Base-by-base conservation (phyloP, 2,113 vertebrate genomes). In the Nymphicus hollandicus region DNA sequence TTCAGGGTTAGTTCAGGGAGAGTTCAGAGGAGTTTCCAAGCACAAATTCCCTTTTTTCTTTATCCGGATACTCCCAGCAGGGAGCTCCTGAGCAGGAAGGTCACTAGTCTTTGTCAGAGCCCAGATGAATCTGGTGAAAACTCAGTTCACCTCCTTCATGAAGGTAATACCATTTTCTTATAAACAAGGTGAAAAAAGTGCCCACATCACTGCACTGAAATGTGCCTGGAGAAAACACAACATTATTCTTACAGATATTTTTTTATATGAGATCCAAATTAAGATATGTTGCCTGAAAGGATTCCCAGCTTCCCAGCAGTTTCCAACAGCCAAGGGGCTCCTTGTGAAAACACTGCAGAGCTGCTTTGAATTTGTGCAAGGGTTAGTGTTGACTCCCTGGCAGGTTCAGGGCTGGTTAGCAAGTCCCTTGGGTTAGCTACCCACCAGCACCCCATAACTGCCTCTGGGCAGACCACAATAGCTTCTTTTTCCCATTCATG, bases 1-100 rank as follows among this genome's bases (percentile, higher is more conserved):
- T 71, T 93, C 71, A 73, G 78, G 27, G 78, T 65, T 89, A 94
- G 92, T 94, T 97, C 90, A 93, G 44, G 85, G 52, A 79, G 53
- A 94, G 92, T 93, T 96, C 90, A 90, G 49, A 88, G 49, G 13
- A 65, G 16, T 41, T 56, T 88, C 43, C 49, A 80, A 70, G 55
- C 7, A 9, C 20, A 82, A 61, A 63, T 82, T 76, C 41, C 18
- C 49, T 82, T 82, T 80, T 84, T 13, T 7, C 4, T 80, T 92
- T 65, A 29, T 53, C 61, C 23, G 28, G 53, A 91, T 37, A 61
- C 22, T 95, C 31, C 35, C 52, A 56, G 28, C 6, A 11, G 44
- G 84, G 10, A 79, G 37, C 17, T 88, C 46, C 55, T 1, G 0
- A 37, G 24, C 41, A 83, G 79, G 31, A 91, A 76, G 63, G 68